Percentiles rank a stretch among this genome's conserved stretches.
Evolutionary conservation across 2,797 vertebrate species (phyloP).

Genomic region (Cyprinodon diabolis): DNA sequence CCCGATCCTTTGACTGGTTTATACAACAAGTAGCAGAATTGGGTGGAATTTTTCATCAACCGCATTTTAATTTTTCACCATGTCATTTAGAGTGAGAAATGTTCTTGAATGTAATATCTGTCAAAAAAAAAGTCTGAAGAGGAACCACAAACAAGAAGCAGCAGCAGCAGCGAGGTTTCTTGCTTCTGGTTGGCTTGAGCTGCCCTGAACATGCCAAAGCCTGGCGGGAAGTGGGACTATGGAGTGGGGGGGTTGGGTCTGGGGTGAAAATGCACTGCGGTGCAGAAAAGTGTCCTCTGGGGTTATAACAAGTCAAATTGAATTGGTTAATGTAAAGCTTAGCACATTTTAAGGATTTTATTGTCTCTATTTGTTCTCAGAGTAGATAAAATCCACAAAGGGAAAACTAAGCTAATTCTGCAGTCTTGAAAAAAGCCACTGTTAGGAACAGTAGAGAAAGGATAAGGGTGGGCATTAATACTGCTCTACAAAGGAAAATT

Average conservation of each 20-base stretch:
- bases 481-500: too few species aligned
- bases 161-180: constrained; percentile 3
- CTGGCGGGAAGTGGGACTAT: constrained; percentile 1
- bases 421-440: background rate
- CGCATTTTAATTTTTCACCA: background rate
- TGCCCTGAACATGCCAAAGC: constrained; percentile 1
- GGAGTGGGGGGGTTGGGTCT: background rate
- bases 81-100: background rate
- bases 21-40: background rate
- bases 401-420: too few species aligned
- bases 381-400: background rate
- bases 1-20: background rate
- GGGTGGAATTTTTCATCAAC: background rate
- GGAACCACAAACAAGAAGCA: constrained; percentile 6
- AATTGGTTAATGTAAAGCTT: background rate
- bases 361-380: background rate
- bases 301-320: background rate
- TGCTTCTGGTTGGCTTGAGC: constrained; percentile 12
- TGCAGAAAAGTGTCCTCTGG: background rate
- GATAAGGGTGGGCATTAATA: too few species aligned
- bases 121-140: constrained; percentile 5
- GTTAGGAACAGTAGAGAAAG: background rate
- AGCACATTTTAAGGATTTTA: background rate
- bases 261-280: background rate
- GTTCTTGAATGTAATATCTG: constrained; percentile 1